Percentiles rank a stretch among this genome's conserved stretches.
These are phyloP conservation scores for Trachops cirrhosus DNA, from an alignment of 2,797 vertebrate genomes.

Conservation along the genomic window DNA sequence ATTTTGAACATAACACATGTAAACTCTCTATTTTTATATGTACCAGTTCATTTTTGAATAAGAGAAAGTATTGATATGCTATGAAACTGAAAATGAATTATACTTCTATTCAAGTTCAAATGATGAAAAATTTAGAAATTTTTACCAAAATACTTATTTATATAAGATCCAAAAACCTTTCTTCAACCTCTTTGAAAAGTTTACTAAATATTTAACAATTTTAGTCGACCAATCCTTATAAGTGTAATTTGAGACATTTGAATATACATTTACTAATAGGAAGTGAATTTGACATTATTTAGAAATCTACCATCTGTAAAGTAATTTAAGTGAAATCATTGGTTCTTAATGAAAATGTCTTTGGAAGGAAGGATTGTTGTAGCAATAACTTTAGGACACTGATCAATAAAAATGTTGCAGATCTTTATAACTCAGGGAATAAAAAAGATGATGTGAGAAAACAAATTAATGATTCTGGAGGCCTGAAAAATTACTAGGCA, in stretches of 20 bases:
- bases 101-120: constrained; percentile 33
- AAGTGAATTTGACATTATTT: constrained; percentile 18
- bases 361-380: neutral
- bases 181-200: neutral
- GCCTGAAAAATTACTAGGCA: neutral
- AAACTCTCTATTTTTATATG: neutral
- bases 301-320: constrained; percentile 23
- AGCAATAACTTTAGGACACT: neutral
- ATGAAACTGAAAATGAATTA: constrained; percentile 8
- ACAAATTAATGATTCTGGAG: neutral
- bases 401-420: neutral
- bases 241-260: neutral
- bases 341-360: constrained; percentile 19
- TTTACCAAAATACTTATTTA: constrained; percentile 24
- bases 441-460: neutral
- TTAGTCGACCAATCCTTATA: neutral
- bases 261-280: neutral
- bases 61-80: neutral
- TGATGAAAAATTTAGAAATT: neutral
- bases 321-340: neutral
- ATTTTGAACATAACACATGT: constrained; percentile 47
- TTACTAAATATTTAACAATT: neutral
- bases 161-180: neutral
- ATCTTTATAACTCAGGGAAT: neutral
- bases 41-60: neutral